Percentiles rank a stretch among this genome's conserved stretches.
Evolutionary conservation across 1,140 invertebrate genomes (phyloP).

Genomic region (Philotrypesis tridentata): DNA sequence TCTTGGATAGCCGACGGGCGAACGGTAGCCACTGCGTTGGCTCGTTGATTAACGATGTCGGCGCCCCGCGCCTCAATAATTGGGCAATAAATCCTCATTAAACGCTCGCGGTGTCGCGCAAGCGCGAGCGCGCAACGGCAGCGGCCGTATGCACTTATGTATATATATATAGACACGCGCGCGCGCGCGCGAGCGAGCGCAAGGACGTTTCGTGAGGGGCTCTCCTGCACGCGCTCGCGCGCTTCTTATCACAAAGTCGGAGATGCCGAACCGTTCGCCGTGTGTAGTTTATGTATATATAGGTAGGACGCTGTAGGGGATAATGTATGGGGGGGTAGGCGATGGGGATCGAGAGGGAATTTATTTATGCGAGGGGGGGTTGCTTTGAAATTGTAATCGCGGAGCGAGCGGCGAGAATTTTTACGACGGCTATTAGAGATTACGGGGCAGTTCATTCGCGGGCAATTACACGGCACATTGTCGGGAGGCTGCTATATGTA

Average conservation of each 20-base stretch:
- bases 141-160: slow-evolving; percentile 14
- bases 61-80: slow-evolving; percentile 22
- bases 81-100: slow-evolving; percentile 47
- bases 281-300: neutral
- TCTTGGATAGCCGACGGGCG: neutral
- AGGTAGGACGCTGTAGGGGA: neutral
- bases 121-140: neutral
- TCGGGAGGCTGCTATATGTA: too few relatives aligned
- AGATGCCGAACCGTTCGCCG: slow-evolving; percentile 11
- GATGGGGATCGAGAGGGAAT: neutral
- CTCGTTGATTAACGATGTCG: neutral
- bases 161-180: too few relatives aligned
- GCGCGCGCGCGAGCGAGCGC: too few relatives aligned
- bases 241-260: slow-evolving; percentile 20
- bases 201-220: slow-evolving; percentile 30
- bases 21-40: neutral
- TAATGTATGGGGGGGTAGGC: slow-evolving; percentile 16
- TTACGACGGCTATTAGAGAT: neutral
- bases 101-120: slow-evolving; percentile 1
- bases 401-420: neutral
- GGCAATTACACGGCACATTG: too few relatives aligned
- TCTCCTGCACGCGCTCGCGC: too few relatives aligned
- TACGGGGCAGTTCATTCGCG: neutral
- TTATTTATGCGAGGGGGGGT: neutral
- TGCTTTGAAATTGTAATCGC: neutral